Base-by-base conservation (phyloP, 2,113 vertebrate genomes). In the Psittacara wagleri region DNA sequence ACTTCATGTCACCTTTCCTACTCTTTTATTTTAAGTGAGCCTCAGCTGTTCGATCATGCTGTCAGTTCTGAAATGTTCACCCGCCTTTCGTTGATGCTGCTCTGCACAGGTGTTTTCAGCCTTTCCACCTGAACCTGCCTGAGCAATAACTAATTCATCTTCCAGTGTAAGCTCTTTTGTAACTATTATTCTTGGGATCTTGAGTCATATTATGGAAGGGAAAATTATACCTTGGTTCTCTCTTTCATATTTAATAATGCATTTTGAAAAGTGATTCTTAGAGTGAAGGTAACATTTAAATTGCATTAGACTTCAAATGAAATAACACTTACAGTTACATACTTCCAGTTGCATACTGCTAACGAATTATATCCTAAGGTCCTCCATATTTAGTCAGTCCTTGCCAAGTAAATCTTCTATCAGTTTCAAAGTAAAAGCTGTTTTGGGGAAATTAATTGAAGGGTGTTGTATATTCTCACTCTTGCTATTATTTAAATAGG, bases 121-220 rank as follows among this genome's bases (percentile, higher is more conserved):
- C 41, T 63, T 79, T 39, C 49, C 52, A 83, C 61, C 86, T 89
- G 55, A 83, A 43, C 31, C 76, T 77, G 19, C 49, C 64, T 92
- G 95, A 97, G 96, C 51, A 93, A 77, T 78, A 97, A 93, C 17
- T 63, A 82, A 95, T 94, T 95, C 33, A 61, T 96, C 55, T 92
- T 96, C 69, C 86, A 11, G 5, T 75, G 33, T 43, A 82, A 96
- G n/a, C 20, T 67, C 73, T 79, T 94, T 89, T 81, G 76, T 83
- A 96, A 39, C 13, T 63, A 62, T 94, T 92, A 85, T 87, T 94
- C 86, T 59, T 82, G 49, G n/a, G 13, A 69, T 91, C 75, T 93
- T 92, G 81, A 82, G 59, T 81, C 55, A 57, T 75, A 62, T 91
- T 89, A 68, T 43, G 43, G 62, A 92, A 77, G 4, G 35, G 33